A percentile compares a stretch with the other conserved stretches of the same genome.
These are phyloP conservation scores for Oncorhynchus keta DNA, from an alignment of 2,113 vertebrate genomes.

Conservation along the genomic window DNA sequence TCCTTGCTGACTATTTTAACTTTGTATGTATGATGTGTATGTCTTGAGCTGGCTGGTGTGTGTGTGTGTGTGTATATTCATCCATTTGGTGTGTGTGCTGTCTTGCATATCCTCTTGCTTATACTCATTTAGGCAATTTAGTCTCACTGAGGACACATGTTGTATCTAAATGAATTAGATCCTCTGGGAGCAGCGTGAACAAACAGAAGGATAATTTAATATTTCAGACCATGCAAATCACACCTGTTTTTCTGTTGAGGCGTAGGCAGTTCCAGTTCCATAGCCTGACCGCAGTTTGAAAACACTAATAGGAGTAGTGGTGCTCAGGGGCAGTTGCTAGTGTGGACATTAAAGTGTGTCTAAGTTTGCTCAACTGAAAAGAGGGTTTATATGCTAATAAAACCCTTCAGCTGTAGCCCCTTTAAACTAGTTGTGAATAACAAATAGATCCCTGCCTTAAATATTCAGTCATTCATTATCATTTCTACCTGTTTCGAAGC, in stretches of 20 bases:
- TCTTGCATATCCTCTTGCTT: slow-evolving; percentile 20
- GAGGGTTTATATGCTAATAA: neutral
- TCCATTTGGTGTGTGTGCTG: neutral
- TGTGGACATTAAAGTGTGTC: neutral
- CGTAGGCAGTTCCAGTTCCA: neutral
- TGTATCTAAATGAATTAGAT: slow-evolving; percentile 35
- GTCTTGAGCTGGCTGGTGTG: neutral
- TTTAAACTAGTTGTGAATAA: neutral
- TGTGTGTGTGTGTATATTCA: slow-evolving; percentile 9
- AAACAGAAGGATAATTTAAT: slow-evolving; percentile 34
- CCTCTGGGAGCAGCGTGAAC: slow-evolving; percentile 4
- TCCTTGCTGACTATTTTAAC: neutral
- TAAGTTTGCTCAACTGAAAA: neutral
- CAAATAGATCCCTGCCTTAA: neutral
- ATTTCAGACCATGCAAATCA: slow-evolving; percentile 26
- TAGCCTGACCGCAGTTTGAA: neutral
- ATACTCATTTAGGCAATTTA: slow-evolving; percentile 30
- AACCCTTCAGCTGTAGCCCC: neutral
- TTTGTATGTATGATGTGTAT: neutral
- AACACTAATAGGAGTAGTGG: too few relatives aligned
- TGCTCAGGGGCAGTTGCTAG: neutral
- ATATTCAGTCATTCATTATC: neutral
- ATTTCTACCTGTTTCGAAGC: neutral
- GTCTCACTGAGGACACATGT: slow-evolving; percentile 23
- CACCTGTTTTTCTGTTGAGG: neutral